Base-by-base conservation (phyloP, 2,797 vertebrate species). In the Ispidina lecontei region DNA sequence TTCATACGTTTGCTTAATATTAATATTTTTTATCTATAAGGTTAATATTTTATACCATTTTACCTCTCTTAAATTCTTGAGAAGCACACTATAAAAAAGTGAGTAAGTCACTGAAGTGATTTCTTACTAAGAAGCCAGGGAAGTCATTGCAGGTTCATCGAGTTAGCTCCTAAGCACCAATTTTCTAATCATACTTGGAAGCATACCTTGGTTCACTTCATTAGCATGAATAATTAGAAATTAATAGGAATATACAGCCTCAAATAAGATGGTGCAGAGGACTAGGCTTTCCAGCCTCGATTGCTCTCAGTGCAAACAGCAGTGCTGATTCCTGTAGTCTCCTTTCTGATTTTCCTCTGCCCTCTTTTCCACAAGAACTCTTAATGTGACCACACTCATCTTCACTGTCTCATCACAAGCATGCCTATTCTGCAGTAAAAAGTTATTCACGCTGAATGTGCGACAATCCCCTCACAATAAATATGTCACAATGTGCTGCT, bases 101-200 rank as follows among this genome's bases (percentile, higher is more conserved):
- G 63, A 63, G 44, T 56, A 35, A 33, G 31, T 31, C 55, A 33
- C 55, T 33, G 70, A 71, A 39, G 39, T 70, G 73, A 67, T 52
- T 90, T 87, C 68, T 58, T 82, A 44, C 56, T 35, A 39, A 63
- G 79, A 87, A 81, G 41, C 56, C 49, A 59, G 7, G 12, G 37
- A 74, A 75, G 21, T 88, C 85, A 72, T 75, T 91, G 67, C 67
- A 82, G 44, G 28, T 84, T 49, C 39, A 60, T n/a, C 73, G 84
- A 89, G 74, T 76, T 94, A 67, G 31, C 44, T 91, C 60, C 56
- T 52, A 70, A 84, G 41, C 64, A 81, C 63, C 70, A 65, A 72
- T 85, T 88, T 93, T 94, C 55, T 86, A 86, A 59, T 59, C 52
- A 49, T 52, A 69, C 7, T 93, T 81, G 51, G 76, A 93, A 89